A percentile compares a stretch with the other conserved stretches of the same genome.
Evolutionary conservation across 2,113 vertebrate species (phyloP).

Genomic region (Myanophis thanlyinensis): DNA sequence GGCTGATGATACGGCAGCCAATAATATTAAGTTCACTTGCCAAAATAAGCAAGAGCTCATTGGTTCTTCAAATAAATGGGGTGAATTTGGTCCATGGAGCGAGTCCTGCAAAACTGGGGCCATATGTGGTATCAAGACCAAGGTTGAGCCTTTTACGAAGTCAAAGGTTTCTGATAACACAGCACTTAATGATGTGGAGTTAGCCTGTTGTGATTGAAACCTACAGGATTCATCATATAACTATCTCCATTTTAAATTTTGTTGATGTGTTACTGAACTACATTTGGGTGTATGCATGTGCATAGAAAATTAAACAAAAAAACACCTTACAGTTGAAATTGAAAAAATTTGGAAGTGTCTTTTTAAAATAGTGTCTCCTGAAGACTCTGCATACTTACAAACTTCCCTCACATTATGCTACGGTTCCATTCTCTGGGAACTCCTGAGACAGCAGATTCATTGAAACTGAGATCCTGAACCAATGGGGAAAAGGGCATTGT

Average conservation of each 20-base stretch:
- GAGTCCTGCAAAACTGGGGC: constrained; percentile 33
- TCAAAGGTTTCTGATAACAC: constrained; percentile 30
- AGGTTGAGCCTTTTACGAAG: constrained; percentile 3
- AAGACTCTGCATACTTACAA: not conserved
- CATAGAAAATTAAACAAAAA: not conserved
- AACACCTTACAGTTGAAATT: not conserved
- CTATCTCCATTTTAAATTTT: not conserved
- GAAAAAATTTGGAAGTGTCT: not conserved
- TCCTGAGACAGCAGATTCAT: not conserved
- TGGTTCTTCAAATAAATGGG: constrained; percentile 45
- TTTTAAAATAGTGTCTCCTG: not conserved
- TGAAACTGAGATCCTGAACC: not conserved
- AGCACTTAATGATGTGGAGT: constrained; percentile 41
- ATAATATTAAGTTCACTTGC: constrained; percentile 60
- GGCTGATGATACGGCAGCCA: constrained; percentile 56
- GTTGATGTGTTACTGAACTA: not conserved
- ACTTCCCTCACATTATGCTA: not conserved
- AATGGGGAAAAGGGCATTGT: not conserved
- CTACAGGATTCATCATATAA: not conserved
- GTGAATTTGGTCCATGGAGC: constrained; percentile 55
- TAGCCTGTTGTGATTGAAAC: constrained; percentile 55
- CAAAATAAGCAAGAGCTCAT: constrained; percentile 45
- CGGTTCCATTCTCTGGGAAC: not conserved
- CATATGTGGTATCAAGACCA: constrained; percentile 54
- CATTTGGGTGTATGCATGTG: not conserved